Evolutionary conservation across 2,888 invertebrate species (phyloP), one percentile per base, ranked within the genome.

Genomic region (Dicyrtoma fusca): DNA sequence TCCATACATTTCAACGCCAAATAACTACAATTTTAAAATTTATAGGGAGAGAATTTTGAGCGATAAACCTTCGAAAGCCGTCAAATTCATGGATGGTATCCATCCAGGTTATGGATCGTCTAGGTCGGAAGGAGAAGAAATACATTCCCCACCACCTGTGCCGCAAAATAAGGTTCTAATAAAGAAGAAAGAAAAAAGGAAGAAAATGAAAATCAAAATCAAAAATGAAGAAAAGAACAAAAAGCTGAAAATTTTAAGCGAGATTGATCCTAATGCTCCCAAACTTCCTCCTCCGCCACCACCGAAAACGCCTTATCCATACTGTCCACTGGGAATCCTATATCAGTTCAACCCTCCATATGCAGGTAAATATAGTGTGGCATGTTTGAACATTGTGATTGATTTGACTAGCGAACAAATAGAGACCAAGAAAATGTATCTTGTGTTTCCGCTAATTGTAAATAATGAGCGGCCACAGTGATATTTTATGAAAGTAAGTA

Each of bases 61-160:
- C 19, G 64, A 64, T 44, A 19, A 55, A 57, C 19, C 17, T 69
- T 25, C 57, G 17, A 71, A 71, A 23, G 71, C 47, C 11, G 88
- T 89, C 1, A 86, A 87, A 78, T 89, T 89, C 80, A 88, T 88
- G 2, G 88, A 88, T 81, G 88, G 88, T 2, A 83, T 88, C 19
- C 84, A 84, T 73, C 88, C 88, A 0, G 88, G 84, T 2, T 82
- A 83, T 76, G 84, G 84, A 1, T 82, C 83, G 0, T 84, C 83
- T 0, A 82, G 83, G 0, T 83, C 83, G 0, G 82, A 80, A 21
- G 81, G 88, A 79, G 86, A 86, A 26, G 88, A 88, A 74, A 85
- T 88, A 80, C 85, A 86, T 1, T 88, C 89, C 1, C 88, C 88
- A 1, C 88, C 88, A 1, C 14, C 61, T 57, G 62, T 19, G 6